A percentile compares a stretch with the other conserved stretches of the same genome.
Conservation (phyloP, 2,113 vertebrate genomes). For the Cepphus grylle region DNA sequence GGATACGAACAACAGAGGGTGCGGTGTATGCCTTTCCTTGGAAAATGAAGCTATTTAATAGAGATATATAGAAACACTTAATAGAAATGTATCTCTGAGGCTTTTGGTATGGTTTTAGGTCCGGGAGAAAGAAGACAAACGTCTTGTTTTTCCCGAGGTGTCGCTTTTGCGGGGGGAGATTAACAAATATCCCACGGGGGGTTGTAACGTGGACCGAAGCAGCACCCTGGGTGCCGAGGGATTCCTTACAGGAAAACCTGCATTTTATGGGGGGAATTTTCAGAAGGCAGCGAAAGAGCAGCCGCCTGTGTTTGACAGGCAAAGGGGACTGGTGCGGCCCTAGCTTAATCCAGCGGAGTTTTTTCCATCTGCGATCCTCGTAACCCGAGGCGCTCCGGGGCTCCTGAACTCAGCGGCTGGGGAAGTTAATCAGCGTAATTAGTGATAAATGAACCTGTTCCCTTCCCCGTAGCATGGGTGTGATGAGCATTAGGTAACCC, state of each 20-base stretch:
- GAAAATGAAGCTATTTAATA: not conserved
- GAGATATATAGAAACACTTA: not conserved
- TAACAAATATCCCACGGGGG: accelerated
- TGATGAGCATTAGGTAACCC: not conserved
- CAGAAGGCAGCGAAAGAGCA: not conserved
- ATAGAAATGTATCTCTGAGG: not conserved
- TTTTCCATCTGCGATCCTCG: not conserved
- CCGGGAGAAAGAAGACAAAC: not conserved
- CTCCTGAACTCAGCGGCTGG: not conserved
- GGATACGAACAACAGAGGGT: not conserved
- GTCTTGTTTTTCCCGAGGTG: not conserved
- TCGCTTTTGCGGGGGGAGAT: not conserved
- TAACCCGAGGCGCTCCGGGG: not conserved
- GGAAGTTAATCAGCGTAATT: not conserved
- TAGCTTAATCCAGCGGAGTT: not conserved
- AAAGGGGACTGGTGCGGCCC: not conserved
- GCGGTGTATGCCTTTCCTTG: not conserved
- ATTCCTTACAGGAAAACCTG: no score
- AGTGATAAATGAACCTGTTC: not conserved
- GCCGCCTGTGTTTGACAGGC: accelerated
- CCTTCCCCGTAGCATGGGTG: not conserved
- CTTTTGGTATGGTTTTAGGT: not conserved
- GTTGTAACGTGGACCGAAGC: not conserved
- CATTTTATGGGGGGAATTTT: not conserved
- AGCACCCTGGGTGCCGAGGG: not conserved